Evolutionary conservation across 1,140 invertebrate species (phyloP), one percentile per base, ranked within the genome.

Genomic region (Aphelenchoides fujianensis): DNA sequence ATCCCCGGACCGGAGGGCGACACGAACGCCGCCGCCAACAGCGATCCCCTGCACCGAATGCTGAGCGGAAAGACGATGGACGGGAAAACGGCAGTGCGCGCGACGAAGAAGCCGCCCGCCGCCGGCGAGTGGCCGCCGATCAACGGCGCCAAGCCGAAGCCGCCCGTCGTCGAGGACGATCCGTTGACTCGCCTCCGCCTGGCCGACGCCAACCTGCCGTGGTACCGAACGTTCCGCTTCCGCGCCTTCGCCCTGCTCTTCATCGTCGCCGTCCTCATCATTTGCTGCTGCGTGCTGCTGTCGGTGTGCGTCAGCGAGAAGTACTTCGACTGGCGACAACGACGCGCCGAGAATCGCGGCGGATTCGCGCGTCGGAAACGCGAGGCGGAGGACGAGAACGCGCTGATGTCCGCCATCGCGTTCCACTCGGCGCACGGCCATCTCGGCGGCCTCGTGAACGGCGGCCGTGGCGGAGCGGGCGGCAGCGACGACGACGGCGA

Each of bases 251-350:
- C 19, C 19, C 5, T 59, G 12, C 19, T 59, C 27, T 16, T 19
- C 23, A 19, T 19, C 7, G 34, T 59, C 5, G 55, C 55, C 5
- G 27, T 59, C 5, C 5, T 59, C 5, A 59, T 59, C 19, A 59
- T 59, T 16, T 27, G 5, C 23, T 59, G 55, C 34, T 59, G 55
- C 34, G 55, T 32, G 5, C 5, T 27, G 28, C 5, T 59, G 28
- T 5, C 55, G 12, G 55, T 5, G 7, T 59, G 28, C 5, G 19
- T 23, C 5, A 23, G 5, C 55, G 5, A 7, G 5, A 59, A 59
- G 19, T 59, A 59, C 55, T 59, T 30, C 55, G 55, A 59, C 34
- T 59, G 55, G 55, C 12, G 23, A 48, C 12, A 48, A 23, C 41
- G 41, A 48, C 12, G 41, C 12, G 41, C 12, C 41, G 41, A 48